Conservation (phyloP, 2,888 invertebrate species). For the Drosophila mercatorum region DNA sequence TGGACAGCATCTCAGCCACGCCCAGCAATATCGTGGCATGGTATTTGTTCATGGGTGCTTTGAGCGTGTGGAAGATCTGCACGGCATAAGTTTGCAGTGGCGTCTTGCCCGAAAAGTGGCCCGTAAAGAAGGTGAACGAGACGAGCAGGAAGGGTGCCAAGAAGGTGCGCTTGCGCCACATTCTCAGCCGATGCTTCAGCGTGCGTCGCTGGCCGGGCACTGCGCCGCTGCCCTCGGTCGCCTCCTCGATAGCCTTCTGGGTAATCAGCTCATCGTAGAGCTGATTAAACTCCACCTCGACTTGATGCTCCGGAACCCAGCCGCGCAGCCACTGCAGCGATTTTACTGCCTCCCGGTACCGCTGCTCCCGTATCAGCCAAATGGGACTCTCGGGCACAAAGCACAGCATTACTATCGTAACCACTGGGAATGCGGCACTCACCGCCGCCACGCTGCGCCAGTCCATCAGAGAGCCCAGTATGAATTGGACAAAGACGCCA, state of each 20-base stretch:
- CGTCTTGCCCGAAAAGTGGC: constrained; percentile 91
- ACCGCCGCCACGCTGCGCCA: constrained; percentile 90
- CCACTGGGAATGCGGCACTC: constrained; percentile 88
- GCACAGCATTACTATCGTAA: constrained; percentile 88
- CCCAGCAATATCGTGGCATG: constrained; percentile 91
- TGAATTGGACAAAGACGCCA: constrained; percentile 91
- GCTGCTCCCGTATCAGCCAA: constrained; percentile 90
- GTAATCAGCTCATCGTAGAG: constrained; percentile 82
- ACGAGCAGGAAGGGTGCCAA: constrained; percentile 89
- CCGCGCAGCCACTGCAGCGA: constrained; percentile 92
- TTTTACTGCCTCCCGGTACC: constrained; percentile 88
- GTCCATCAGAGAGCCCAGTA: constrained; percentile 89
- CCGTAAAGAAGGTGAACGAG: constrained; percentile 88
- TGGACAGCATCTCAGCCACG: constrained; percentile 89
- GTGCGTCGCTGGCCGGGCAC: constrained; percentile 44
- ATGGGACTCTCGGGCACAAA: constrained; percentile 93
- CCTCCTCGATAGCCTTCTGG: constrained; percentile 76
- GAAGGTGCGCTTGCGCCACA: constrained; percentile 87
- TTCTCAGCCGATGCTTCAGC: constrained; percentile 75
- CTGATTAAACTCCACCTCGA: constrained; percentile 85
- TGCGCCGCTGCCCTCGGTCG: constrained; percentile 55
- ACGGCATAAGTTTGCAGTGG: constrained; percentile 91
- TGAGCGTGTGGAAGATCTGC: constrained; percentile 89
- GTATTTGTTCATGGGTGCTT: constrained; percentile 91
- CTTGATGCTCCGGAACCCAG: constrained; percentile 88